Evolutionary conservation across 1,140 invertebrate species (phyloP), one percentile per base, ranked within the genome.

Genomic region (Dryas iulia): DNA sequence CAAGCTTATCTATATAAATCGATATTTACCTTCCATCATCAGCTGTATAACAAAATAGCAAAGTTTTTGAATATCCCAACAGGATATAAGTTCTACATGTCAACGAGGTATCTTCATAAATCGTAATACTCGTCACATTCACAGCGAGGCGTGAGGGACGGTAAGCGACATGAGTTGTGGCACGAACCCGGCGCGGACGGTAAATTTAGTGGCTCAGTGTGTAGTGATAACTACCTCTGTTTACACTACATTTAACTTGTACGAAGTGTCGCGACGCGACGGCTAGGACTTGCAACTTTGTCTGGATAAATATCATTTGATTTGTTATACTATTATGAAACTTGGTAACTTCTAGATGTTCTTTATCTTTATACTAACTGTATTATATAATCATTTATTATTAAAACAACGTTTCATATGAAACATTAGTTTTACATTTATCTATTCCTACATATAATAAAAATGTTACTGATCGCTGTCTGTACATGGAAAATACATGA

Each of bases 181-280:
- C 62, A 54, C 65, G 62, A 57, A 61, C 67, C 69, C 58, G 53
- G 76, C 61, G 74, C 74, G 69, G 76, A 73, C 65, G 66, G 71
- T 14, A 82, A 80, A 88, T 90, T 87, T 88, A 90, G 73, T 84
- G 71, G 61, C 75, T 59, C 78, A 72, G 69, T 74, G 73, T 78
- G 72, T 71, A 66, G 74, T 81, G 85, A 86, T 87, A 88, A 88
- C 85, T 84, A 75, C 69, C 83, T 79, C 77, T 85, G 82, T 87
- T 90, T 84, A 87, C 86, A 86, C 78, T 87, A 87, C 87, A 90
- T 90, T 90, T 84, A 90, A 90, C 87, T 87, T 87, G 80, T 76
- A 79, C 79, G 79, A 82, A 86, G 79, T 83, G 73, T 74, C 70
- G 71, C 69, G 39, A 47, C 14, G 39, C 39, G 57, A 68, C 60